A percentile compares a stretch with the other conserved stretches of the same genome.
These are phyloP conservation scores for Nyctibius grandis DNA, from an alignment of 2,797 vertebrate genomes.

Conservation along the genomic window DNA sequence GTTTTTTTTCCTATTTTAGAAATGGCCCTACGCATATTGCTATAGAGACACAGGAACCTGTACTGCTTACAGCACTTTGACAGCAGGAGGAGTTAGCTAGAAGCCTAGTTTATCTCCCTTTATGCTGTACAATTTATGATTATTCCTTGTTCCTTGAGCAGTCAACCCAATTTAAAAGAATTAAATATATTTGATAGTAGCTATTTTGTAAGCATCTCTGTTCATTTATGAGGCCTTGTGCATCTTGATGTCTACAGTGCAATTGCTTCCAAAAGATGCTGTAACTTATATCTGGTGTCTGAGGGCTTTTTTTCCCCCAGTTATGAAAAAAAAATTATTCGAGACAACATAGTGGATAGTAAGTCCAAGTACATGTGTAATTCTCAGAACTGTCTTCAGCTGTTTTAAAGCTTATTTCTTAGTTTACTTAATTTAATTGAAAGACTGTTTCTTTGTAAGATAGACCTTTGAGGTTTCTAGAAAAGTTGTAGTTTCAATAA, in stretches of 20 bases:
- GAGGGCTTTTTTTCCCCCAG: rapidly evolving
- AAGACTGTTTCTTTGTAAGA: neutral
- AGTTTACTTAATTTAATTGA: neutral
- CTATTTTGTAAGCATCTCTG: neutral
- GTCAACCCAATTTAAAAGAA: neutral
- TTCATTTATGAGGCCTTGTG: neutral
- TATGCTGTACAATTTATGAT: neutral
- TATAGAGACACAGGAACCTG: neutral
- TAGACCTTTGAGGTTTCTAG: neutral
- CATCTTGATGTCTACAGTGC: neutral
- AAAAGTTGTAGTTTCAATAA: neutral
- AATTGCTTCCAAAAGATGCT: neutral
- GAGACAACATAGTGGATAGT: neutral
- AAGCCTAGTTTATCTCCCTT: neutral
- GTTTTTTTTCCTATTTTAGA: neutral
- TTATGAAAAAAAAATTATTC: neutral
- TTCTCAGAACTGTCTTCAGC: neutral
- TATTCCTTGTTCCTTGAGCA: neutral
- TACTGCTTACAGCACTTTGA: neutral
- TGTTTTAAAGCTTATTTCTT: neutral
- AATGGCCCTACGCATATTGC: neutral
- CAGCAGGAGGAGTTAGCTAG: neutral
- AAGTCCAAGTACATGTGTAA: neutral
- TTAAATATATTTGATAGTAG: neutral
- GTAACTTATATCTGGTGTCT: neutral